phyloP scores from a whole-genome alignment of 2,113 vertebrate species.

The Sialia sialis region DNA sequence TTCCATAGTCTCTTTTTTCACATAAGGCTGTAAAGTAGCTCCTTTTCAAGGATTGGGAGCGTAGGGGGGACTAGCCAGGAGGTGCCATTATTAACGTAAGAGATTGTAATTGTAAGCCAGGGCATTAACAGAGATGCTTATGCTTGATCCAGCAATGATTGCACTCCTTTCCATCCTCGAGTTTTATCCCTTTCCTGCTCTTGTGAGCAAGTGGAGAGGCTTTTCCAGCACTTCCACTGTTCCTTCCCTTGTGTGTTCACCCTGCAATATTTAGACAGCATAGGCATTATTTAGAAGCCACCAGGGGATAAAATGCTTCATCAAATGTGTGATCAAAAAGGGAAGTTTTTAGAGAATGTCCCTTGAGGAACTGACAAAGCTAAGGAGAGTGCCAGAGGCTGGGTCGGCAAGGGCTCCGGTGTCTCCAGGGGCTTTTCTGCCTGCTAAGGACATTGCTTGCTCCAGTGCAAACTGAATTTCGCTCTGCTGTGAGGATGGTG shows the following conservation, averaged over 20 bases:
- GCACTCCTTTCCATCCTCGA: neutral
- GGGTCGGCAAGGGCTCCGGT: neutral
- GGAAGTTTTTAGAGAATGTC: neutral
- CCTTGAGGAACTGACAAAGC: neutral
- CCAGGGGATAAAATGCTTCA: neutral
- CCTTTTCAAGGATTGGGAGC: neutral
- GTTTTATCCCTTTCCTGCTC: neutral
- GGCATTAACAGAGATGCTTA: neutral
- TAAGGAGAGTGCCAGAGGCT: neutral
- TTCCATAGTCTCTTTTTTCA: neutral
- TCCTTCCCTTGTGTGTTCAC: neutral
- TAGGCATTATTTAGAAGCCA: neutral
- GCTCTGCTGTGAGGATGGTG: neutral
- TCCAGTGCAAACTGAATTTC: neutral
- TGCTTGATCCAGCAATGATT: neutral
- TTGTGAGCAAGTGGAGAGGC: neutral
- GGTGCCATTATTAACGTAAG: neutral
- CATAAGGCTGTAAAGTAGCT: neutral
- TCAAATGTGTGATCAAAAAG: neutral
- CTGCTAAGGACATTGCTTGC: neutral
- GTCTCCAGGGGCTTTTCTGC: neutral
- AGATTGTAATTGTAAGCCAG: conserved; percentile 13
- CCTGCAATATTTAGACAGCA: neutral
- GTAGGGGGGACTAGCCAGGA: neutral
- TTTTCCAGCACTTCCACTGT: neutral